These are phyloP conservation scores for Sweltsa coloradensis DNA, from an alignment of 1,140 invertebrate species.

Conservation along the genomic window DNA sequence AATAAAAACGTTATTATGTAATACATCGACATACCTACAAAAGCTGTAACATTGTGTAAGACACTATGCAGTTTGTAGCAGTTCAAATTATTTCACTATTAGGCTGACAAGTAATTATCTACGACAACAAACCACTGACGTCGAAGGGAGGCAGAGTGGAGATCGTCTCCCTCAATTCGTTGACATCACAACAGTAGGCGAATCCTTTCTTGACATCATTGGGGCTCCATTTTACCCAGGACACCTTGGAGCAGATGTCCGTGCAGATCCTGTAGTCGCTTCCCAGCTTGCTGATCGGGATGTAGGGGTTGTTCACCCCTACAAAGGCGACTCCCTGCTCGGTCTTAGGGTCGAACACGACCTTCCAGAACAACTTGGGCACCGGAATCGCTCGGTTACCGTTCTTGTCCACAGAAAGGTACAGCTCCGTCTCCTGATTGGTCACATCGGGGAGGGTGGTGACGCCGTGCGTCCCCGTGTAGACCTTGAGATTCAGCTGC, in stretches of 20 bases:
- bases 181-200: conserved; percentile 49
- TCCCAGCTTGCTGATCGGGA: conserved; percentile 11
- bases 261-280: not conserved
- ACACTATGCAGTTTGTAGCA: too few species aligned
- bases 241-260: conserved; percentile 36
- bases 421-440: conserved; percentile 30
- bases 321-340: conserved; percentile 42
- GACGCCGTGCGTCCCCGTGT: conserved; percentile 27
- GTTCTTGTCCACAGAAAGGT: conserved; percentile 31
- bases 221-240: conserved; percentile 37
- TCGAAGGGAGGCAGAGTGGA: conserved; percentile 34
- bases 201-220: conserved; percentile 40
- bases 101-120: too few species aligned
- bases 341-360: conserved; percentile 37
- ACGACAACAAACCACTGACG: conserved; percentile 29
- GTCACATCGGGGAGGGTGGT: conserved; percentile 20
- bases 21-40: too few species aligned
- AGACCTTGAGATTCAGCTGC: conserved; percentile 8
- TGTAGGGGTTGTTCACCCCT: conserved; percentile 51
- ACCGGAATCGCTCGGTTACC: conserved; percentile 33
- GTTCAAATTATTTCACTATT: too few species aligned
- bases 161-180: conserved; percentile 41
- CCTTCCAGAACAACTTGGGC: conserved; percentile 46
- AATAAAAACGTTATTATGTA: too few species aligned
- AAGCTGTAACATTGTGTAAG: too few species aligned